Percentiles rank a stretch among this genome's conserved stretches.
Evolutionary conservation across 2,113 vertebrate genomes (phyloP).

Genomic region (Diphyllodes magnificus): DNA sequence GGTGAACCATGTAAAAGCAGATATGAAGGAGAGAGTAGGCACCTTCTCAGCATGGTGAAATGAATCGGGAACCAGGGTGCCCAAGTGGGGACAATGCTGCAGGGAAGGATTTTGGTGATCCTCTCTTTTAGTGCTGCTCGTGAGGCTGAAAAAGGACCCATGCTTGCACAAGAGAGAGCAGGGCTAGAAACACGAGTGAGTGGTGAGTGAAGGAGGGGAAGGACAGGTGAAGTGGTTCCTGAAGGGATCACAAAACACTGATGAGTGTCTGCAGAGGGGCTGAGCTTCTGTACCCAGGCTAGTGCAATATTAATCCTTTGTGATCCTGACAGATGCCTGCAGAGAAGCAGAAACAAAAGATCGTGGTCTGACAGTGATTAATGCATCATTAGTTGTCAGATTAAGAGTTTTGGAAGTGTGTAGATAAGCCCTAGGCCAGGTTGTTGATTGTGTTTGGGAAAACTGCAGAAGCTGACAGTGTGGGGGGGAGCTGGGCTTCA

Average conservation of each 20-base stretch:
- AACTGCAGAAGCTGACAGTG: not conserved
- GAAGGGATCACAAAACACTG: not conserved
- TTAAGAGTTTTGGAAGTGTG: not conserved
- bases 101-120: not conserved
- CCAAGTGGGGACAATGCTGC: not conserved
- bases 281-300: not conserved
- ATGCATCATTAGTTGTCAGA: not conserved
- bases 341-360: conserved; percentile 21
- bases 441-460: not conserved
- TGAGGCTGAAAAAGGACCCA: not conserved
- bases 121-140: not conserved
- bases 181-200: not conserved
- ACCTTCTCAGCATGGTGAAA: not conserved
- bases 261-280: not conserved
- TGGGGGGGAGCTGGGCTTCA: not conserved
- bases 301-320: not conserved
- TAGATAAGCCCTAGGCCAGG: not conserved
- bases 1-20: not conserved
- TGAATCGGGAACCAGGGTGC: not conserved
- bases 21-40: not conserved
- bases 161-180: not conserved
- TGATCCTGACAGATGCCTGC: conserved; percentile 5
- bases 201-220: not conserved
- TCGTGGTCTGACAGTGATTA: conserved; percentile 1
- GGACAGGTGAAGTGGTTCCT: not conserved